Percentiles rank a stretch among this genome's conserved stretches.
Conservation (phyloP, 2,113 vertebrate species). For the Bucco capensis region DNA sequence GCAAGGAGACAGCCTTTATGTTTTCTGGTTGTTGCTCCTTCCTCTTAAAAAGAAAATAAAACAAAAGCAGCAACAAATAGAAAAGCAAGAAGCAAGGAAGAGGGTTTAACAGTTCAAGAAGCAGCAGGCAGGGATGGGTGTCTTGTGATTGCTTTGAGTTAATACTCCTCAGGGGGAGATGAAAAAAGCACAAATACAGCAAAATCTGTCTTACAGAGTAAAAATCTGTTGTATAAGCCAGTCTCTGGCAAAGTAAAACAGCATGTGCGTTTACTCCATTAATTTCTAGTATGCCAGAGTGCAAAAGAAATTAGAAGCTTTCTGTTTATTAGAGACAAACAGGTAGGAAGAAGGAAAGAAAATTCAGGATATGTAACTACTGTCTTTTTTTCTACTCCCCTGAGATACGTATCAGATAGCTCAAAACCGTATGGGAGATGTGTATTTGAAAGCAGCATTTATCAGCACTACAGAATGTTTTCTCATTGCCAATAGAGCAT, state of each 20-base stretch:
- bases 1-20: not conserved
- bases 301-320: not conserved
- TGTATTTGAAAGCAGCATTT: not conserved
- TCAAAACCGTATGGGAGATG: not conserved
- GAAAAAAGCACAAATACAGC: constrained; percentile 50
- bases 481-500: not conserved
- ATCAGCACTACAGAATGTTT: not conserved
- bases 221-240: constrained; percentile 66
- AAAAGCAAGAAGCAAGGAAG: constrained; percentile 12
- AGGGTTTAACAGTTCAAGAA: not conserved
- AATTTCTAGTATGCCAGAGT: not conserved
- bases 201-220: constrained; percentile 64
- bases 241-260: constrained; percentile 17
- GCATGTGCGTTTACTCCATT: constrained; percentile 33
- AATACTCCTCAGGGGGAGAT: constrained; percentile 60
- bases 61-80: not conserved
- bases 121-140: constrained; percentile 49
- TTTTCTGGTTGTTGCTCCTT: not conserved
- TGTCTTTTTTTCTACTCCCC: not conserved
- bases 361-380: not conserved
- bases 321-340: not conserved
- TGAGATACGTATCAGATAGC: not conserved
- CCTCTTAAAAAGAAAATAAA: not conserved
- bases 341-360: constrained; percentile 2
- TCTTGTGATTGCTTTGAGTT: constrained; percentile 62